These are phyloP conservation scores for Caenorhabditis elegans DNA, from an alignment of 1,140 invertebrate genomes.

Conservation along the genomic window WBcel235 BX284603.4:506001-506500, in stretches of 20 bases:
- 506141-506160: neutral
- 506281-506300: conserved; percentile 55
- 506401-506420: conserved; percentile 51
- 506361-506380: conserved; percentile 52
- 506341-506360: conserved; percentile 60
- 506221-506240: conserved; percentile 48
- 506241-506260: conserved; percentile 59
- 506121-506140: conserved; percentile 54
- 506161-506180: conserved; percentile 20
- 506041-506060: conserved; percentile 58
- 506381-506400: conserved; percentile 40
- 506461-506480: conserved; percentile 60
- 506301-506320: conserved; percentile 54
- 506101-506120: conserved; percentile 57
- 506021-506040: conserved; percentile 54
- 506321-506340: conserved; percentile 55
- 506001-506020: conserved; percentile 31
- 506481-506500: conserved; percentile 55
- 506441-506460: conserved; percentile 55
- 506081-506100: conserved; percentile 62
- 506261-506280: conserved; percentile 58
- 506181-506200: conserved; percentile 28
- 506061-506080: conserved; percentile 54
- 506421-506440: conserved; percentile 54
- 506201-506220: neutral